phyloP scores from a whole-genome alignment of 2,113 vertebrate genomes.

The Rhinolophus sinicus region DNA sequence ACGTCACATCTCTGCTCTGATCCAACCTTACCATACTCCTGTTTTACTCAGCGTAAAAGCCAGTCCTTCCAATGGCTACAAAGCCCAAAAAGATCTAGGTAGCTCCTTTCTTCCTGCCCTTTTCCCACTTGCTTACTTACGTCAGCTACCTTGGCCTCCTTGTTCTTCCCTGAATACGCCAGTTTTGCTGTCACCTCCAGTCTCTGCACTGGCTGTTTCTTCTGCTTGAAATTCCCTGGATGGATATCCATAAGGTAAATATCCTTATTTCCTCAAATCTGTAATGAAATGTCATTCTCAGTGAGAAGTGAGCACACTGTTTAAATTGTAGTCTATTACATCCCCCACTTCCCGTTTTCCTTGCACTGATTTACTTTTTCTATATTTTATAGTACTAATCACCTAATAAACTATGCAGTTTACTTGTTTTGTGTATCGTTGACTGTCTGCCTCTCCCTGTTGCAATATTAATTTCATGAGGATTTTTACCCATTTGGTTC shows the following conservation, averaged over 20 bases:
- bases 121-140: background rate
- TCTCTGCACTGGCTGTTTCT: background rate
- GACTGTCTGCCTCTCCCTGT: background rate
- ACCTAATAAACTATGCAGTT: background rate
- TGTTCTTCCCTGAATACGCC: background rate
- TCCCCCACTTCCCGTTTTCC: background rate
- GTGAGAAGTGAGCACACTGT: background rate
- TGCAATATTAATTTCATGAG: background rate
- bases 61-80: background rate
- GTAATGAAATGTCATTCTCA: background rate
- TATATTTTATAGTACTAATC: background rate
- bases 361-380: background rate
- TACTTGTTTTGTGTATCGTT: background rate
- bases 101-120: rapidly evolving
- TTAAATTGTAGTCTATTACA: background rate
- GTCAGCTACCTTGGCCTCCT: background rate
- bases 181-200: background rate
- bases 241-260: background rate
- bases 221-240: background rate
- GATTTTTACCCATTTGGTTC: background rate
- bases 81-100: background rate
- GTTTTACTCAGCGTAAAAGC: background rate
- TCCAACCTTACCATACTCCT: background rate
- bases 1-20: background rate
- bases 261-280: background rate